Evolutionary conservation across 1,140 invertebrate species (phyloP), one percentile per base, ranked within the genome.

Genomic region (Habropoda laboriosa): DNA sequence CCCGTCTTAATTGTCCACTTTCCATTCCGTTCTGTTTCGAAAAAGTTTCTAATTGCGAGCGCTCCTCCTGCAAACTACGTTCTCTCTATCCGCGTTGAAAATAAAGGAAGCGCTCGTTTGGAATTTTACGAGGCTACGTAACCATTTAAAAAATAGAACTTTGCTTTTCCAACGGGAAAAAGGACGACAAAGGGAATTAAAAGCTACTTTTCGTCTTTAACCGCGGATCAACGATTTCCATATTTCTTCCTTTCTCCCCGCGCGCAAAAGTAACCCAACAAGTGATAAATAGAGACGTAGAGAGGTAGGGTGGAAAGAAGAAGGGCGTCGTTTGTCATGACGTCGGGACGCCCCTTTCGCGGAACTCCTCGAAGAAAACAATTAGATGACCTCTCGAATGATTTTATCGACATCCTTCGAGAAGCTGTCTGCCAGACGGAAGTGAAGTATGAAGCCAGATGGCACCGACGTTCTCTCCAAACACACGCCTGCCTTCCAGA

Each of bases 301-400:
- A n/a, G n/a, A n/a, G n/a, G n/a, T n/a, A n/a, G n/a, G n/a, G n/a
- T n/a, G n/a, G n/a, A n/a, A n/a, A n/a, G n/a, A n/a, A n/a, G n/a
- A 42, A 27, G n/a, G 18, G 53, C 57, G 51, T 85, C 82, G 68
- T 80, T 86, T 81, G 84, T 83, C 66, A 75, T 71, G 57, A 40
- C 12, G 63, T 58, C 60, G 79, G 74, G 68, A 45, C 63, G 32
- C 49, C 45, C 42, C 57, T 40, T 35, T 8, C 30, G n/a, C n/a
- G 35, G 53, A 78, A 76, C 38, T 74, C 74, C 40, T 55, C 40
- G 70, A 67, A 60, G 79, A 73, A 82, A 86, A 81, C 82, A 86
- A 86, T 86, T 86, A 86, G 79, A 82, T 86, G 82, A 78, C 82
- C 83, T 55, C 55, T 82, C 70, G 70, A 75, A 81, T 72, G 83